Base-by-base conservation (phyloP, 1,140 invertebrate species). In the Magallana gigas region DNA sequence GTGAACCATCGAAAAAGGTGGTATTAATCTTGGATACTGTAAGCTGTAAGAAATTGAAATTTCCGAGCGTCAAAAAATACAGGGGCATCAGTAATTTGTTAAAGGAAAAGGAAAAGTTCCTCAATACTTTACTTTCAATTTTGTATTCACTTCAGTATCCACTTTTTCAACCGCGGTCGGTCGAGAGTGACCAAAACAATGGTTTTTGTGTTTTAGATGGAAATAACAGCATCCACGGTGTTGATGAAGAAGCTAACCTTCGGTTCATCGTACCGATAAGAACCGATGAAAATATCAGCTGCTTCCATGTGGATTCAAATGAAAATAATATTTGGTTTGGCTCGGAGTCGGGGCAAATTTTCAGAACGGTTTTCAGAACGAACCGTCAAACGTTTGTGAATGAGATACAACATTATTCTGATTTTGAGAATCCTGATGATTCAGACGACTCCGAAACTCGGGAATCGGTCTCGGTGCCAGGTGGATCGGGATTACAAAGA, bases 171-270 rank as follows among this genome's bases (percentile, higher is more conserved):
- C 68, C 68, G 23, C 68, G 68, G 23, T 76, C 68, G 12, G 12
- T 76, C 36, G 68, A 18, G 36, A 76, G 68, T 23, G 68, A 76
- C 68, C 68, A 76, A 23, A 76, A 76, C 23, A 12, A 76, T 12
- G 36, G 36, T 29, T 29, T 36, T 29, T 76, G 9, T 23, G 23
- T 76, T 36, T 12, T 76, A 29, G 68, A 76, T 12, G 68, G 68
- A 11, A 76, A 18, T 8, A 76, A 76, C 68, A 18, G 23, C 12
- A 76, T 76, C 68, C 68, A 76, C 14, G 68, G 23, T 5, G 18
- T 76, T 3, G 68, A 76, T 12, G 68, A 76, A 9, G 68, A 76
- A 12, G 68, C 68, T 12, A 36, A 18, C 1, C 14, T 76, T 29
- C 68, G 36, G 14, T 76, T 29, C 11, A 76, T 76, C 9, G 68